A percentile compares a stretch with the other conserved stretches of the same genome.
Evolutionary conservation across 2,797 vertebrate species (phyloP).

Genomic region (Enteromius argenteus): DNA sequence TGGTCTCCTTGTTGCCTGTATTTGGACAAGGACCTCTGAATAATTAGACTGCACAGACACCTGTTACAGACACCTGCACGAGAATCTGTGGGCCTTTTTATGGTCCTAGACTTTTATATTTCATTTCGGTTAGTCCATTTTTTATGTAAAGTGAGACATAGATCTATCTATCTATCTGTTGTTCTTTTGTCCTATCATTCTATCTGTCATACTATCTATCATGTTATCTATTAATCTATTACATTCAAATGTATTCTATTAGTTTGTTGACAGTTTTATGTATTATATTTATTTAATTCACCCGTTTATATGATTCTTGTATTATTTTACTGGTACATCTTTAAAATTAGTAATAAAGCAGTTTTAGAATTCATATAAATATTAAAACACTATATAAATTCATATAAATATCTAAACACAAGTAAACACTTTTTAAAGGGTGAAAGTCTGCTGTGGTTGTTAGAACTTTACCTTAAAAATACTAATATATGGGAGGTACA

Average conservation of each 20-base stretch:
- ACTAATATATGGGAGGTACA: too few species aligned
- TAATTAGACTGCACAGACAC: conserved; percentile 52
- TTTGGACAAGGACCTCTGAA: conserved; percentile 34
- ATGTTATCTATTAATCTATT: too few species aligned
- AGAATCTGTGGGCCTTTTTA: conserved; percentile 16
- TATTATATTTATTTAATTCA: neutral
- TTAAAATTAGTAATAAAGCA: neutral
- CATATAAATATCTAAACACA: too few species aligned
- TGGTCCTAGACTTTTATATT: neutral
- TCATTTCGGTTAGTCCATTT: neutral
- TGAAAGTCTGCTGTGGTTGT: too few species aligned
- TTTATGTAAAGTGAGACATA: neutral
- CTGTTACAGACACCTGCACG: conserved; percentile 48
- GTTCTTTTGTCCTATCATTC: too few species aligned
- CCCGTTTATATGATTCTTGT: neutral
- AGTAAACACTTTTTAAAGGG: too few species aligned
- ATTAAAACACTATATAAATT: too few species aligned
- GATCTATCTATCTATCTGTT: neutral
- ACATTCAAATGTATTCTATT: too few species aligned
- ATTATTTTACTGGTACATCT: neutral
- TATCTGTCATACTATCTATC: too few species aligned
- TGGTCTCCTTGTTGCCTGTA: conserved; percentile 41
- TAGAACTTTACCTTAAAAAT: too few species aligned
- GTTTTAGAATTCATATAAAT: neutral
- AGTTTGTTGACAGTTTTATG: too few species aligned